These are phyloP conservation scores for Cynodonichthys magdalenae DNA, from an alignment of 2,797 vertebrate species.

Conservation along the genomic window DNA sequence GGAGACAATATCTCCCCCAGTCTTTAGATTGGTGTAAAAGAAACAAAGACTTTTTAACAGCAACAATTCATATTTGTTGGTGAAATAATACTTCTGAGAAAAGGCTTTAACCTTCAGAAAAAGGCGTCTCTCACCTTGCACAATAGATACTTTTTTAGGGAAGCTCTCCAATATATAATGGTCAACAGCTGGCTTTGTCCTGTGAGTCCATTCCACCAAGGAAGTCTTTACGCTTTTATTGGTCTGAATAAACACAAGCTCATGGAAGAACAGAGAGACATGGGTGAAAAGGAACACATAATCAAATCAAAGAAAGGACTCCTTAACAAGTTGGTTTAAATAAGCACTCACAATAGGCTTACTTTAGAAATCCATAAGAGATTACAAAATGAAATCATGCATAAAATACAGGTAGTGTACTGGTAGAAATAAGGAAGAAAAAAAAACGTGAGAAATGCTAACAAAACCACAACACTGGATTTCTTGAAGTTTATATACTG, in stretches of 20 bases:
- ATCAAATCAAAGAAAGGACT: slow-evolving; percentile 6
- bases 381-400: slow-evolving; percentile 4
- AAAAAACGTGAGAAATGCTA: slow-evolving; percentile 7
- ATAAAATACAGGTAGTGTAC: slow-evolving; percentile 10
- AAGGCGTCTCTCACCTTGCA: slow-evolving; percentile 79
- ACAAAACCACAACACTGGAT: slow-evolving; percentile 26
- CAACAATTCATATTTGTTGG: slow-evolving; percentile 56
- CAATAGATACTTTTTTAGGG: slow-evolving; percentile 73
- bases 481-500: slow-evolving; percentile 31
- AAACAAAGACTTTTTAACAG: slow-evolving; percentile 61
- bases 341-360: slow-evolving; percentile 6
- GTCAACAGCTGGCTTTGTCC: slow-evolving; percentile 75
- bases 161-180: slow-evolving; percentile 76
- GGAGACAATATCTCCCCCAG: slow-evolving; percentile 29
- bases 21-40: slow-evolving; percentile 25
- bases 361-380: background rate
- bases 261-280: slow-evolving; percentile 16
- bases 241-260: slow-evolving; percentile 31
- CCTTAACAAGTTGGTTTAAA: slow-evolving; percentile 3
- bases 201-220: slow-evolving; percentile 47
- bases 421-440: background rate
- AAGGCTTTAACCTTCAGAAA: slow-evolving; percentile 75
- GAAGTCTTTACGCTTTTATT: slow-evolving; percentile 46
- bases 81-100: slow-evolving; percentile 75
- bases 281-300: background rate